Percentiles rank a stretch among this genome's conserved stretches.
phyloP scores from a whole-genome alignment of 2,888 invertebrate genomes.

The Isoperla grammatica region DNA sequence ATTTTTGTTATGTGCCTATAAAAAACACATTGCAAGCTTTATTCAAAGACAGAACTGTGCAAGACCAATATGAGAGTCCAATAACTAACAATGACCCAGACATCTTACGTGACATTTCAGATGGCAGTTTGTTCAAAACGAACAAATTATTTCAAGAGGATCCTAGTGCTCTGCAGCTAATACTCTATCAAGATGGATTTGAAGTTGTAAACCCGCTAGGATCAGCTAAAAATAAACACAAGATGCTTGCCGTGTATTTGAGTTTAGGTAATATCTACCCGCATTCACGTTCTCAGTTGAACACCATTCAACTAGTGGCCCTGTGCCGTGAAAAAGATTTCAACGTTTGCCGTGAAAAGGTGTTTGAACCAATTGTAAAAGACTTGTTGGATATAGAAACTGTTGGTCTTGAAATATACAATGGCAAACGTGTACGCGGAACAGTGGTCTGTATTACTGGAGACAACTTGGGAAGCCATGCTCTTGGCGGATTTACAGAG shows the following conservation, averaged over 20 bases:
- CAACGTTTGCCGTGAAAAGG: constrained; percentile 17
- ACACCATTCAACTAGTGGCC: constrained; percentile 29
- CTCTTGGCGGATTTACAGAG: constrained; percentile 32
- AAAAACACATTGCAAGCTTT: constrained; percentile 28
- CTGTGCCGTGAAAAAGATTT: constrained; percentile 26
- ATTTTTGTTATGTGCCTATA: constrained; percentile 30
- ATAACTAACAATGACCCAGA: constrained; percentile 10
- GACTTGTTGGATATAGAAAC: constrained; percentile 26
- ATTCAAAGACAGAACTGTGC: constrained; percentile 17
- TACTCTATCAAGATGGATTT: constrained; percentile 32
- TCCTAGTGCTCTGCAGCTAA: constrained; percentile 30
- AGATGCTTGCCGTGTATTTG: constrained; percentile 30
- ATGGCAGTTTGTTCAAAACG: constrained; percentile 32
- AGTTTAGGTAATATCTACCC: constrained; percentile 29
- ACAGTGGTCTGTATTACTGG: constrained; percentile 31
- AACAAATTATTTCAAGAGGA: constrained; percentile 33
- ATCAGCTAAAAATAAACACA: constrained; percentile 30
- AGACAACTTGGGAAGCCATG: constrained; percentile 34
- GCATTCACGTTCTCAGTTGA: constrained; percentile 27
- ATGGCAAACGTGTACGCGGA: constrained; percentile 16
- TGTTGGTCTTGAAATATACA: constrained; percentile 17
- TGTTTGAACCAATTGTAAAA: constrained; percentile 26
- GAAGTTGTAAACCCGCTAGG: constrained; percentile 32
- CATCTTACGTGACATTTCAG: constrained; percentile 33
- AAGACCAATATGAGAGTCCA: constrained; percentile 6